Base-by-base conservation (phyloP, 2,797 vertebrate species). In the Hoplostethus atlanticus region DNA sequence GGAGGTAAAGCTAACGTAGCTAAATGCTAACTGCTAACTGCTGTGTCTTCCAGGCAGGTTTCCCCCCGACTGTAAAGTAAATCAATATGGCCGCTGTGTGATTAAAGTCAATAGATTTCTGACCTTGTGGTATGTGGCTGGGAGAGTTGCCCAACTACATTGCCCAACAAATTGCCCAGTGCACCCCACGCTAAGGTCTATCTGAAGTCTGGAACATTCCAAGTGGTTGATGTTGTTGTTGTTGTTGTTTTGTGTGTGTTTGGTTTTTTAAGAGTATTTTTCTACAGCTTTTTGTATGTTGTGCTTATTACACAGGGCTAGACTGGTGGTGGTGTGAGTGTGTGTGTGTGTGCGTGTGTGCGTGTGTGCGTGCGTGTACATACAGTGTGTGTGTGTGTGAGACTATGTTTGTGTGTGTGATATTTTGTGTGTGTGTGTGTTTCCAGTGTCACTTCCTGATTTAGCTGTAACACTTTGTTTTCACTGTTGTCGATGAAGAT, bases 211-310 rank as follows among this genome's bases (percentile, higher is more conserved):
- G 73, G 78, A 91, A 95, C 95, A 95, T 95, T 96, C 96, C 95
- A 92, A 84, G 70, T 79, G 67, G 68, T 73, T 34, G 21, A 1
- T 21, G 21, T 92, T 81, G 25, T 88, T 59, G 62, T 51, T 69
- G 79, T 77, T 86, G 76, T 93, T 84, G 88, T 90, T 90, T 93
- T 95, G 94, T 95, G 86, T 95, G 86, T 88, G 79, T 94, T 91
- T 92, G 91, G 84, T 95, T 96, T 97, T 96, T 91, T 89, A 95
- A 68, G 69, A 87, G 86, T 96, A 95, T 96, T 97, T 97, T 97
- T 97, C 90, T 97, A 97, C 91, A 87, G 91, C 80, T 93, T 94
- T 93, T 88, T 93, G 91, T 89, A 82, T 86, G 85, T 90, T 64
- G 68, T 36, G 84, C 90, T 89, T 64, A 71, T 79, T 56, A 90